phyloP scores from a whole-genome alignment of 2,888 invertebrate genomes.

The Tinea semifulvella region DNA sequence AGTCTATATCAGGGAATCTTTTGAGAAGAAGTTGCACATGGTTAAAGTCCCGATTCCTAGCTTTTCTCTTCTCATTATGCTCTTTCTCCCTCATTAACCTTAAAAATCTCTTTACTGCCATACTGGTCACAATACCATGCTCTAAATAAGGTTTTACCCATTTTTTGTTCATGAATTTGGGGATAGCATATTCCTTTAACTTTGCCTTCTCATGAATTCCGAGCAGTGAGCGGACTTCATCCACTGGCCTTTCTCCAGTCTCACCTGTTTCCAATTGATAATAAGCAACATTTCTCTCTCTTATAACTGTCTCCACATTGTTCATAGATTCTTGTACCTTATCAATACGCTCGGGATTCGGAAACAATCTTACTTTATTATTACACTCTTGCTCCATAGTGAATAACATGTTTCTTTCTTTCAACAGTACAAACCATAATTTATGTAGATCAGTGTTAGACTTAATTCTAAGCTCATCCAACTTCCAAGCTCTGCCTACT shows the following conservation, averaged over 20 bases:
- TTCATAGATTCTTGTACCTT: constrained; percentile 96
- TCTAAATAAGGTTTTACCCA: constrained; percentile 70
- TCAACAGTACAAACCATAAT: constrained; percentile 90
- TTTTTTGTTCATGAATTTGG: constrained; percentile 71
- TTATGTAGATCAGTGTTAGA: constrained; percentile 96
- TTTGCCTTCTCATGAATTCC: constrained; percentile 69
- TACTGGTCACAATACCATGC: constrained; percentile 57
- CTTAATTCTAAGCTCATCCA: constrained; percentile 92
- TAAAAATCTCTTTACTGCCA: constrained; percentile 70
- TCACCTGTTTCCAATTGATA: constrained; percentile 89
- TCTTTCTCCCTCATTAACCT: constrained; percentile 72
- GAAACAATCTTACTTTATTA: constrained; percentile 73
- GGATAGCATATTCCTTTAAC: constrained; percentile 70
- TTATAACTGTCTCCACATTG: constrained; percentile 88
- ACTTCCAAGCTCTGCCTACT: constrained; percentile 87
- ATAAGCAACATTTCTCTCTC: constrained; percentile 93
- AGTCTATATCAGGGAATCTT: constrained; percentile 79
- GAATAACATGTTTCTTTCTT: constrained; percentile 96
- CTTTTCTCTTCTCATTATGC: constrained; percentile 62
- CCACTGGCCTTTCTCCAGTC: constrained; percentile 78
- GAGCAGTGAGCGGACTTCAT: constrained; percentile 64
- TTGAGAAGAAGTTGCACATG: constrained; percentile 76
- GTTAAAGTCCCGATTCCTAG: constrained; percentile 70
- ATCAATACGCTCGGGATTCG: constrained; percentile 92
- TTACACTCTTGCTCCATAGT: constrained; percentile 93